Base-by-base conservation (phyloP, 2,888 invertebrate species). In the Aromia moschata region DNA sequence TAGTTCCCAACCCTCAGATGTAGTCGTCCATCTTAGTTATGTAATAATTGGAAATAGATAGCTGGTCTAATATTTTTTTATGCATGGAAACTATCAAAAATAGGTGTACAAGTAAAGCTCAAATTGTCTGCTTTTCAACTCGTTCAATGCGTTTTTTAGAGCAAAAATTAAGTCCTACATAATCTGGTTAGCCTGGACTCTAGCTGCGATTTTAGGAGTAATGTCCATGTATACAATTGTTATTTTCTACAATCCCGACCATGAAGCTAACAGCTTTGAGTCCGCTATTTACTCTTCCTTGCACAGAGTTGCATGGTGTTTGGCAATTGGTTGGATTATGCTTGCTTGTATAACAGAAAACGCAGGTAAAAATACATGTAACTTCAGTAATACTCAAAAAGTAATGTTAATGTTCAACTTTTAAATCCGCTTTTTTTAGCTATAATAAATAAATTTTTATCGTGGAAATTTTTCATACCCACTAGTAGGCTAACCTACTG, bases 401-500 rank as follows among this genome's bases (percentile, higher is more conserved):
- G 25, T 25, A 25, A 9, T 9, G 9, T 9, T 25, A 25, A 25
- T 25, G 25, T 25, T 25, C n/a, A n/a, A n/a, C n/a, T n/a, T n/a
- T n/a, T n/a, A n/a, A n/a, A 3, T 58, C 17, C 5, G 9, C 15
- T 58, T 20, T 56, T 81, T 81, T 17, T 75, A 88, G 87, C 85
- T 44, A 73, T 85, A 3, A 69, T 88, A 0, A 83, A 83, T 18
- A 84, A 80, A 67, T 78, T 89, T 59, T 74, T 89, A 41, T 83
- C 83, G 0, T 87, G 86, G 86, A 85, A 85, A 71, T 81, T 85
- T 44, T 84, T 89, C 67, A 84, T 86, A 18, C 89, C 89, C 0
- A 80, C 90, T 12, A 87, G 89, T 62, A 83, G 89, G 68, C 78
- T 91, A 56, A 89, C 90, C 0, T 91, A 89, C 74, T 88, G 89